phyloP scores from a whole-genome alignment of 2,113 vertebrate genomes.

The Sminthopsis crassicaudata region DNA sequence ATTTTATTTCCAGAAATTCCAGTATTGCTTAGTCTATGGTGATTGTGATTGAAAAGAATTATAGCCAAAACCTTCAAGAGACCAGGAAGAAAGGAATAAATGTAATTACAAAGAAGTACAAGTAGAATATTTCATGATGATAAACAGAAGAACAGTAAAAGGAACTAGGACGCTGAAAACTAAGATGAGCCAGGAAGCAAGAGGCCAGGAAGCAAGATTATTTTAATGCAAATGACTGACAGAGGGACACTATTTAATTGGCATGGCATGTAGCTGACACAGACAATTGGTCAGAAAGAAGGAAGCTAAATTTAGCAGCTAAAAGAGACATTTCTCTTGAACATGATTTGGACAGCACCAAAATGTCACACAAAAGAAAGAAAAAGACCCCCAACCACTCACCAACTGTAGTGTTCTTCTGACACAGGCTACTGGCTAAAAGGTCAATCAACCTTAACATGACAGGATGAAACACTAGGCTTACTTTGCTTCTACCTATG shows the following conservation, averaged over 20 bases:
- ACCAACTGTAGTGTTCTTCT: background rate
- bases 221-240: background rate
- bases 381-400: background rate
- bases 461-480: rapidly evolving
- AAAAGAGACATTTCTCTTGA: background rate
- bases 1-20: background rate
- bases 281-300: background rate
- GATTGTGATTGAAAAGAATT: slow-evolving; percentile 5
- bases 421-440: background rate
- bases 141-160: background rate
- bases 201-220: background rate
- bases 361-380: background rate
- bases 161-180: background rate
- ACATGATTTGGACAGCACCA: background rate
- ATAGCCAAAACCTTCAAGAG: background rate
- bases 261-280: background rate
- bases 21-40: background rate
- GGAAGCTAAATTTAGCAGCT: background rate
- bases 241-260: background rate
- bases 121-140: background rate
- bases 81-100: background rate
- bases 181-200: background rate
- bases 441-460: background rate
- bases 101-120: background rate
- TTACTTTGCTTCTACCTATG: background rate